Percentiles rank a stretch among this genome's conserved stretches.
Conservation (phyloP, 2,797 vertebrate species). For the Myoxocephalus aenaeus region DNA sequence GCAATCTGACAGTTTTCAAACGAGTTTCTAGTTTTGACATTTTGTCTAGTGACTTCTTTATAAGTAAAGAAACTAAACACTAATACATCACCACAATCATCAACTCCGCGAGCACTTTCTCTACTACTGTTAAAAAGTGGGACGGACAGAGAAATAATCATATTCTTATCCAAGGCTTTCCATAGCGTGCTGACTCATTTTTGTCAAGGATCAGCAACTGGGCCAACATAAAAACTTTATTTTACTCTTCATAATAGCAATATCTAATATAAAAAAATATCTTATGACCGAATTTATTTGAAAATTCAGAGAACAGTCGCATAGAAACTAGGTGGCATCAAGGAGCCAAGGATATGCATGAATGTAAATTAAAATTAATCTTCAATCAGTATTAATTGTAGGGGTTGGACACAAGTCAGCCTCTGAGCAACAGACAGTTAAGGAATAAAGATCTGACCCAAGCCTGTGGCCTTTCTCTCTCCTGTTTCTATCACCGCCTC, state of each 20-base stretch:
- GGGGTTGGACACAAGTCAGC: slow-evolving; percentile 43
- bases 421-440: slow-evolving; percentile 33
- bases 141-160: not conserved
- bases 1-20: slow-evolving; percentile 9
- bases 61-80: not conserved
- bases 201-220: not conserved
- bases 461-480: slow-evolving; percentile 53
- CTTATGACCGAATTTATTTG: not conserved
- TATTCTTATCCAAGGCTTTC: not conserved
- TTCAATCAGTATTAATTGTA: slow-evolving; percentile 20
- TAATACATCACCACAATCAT: not conserved
- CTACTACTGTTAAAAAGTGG: not conserved
- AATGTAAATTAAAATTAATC: slow-evolving; percentile 25
- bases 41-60: not conserved
- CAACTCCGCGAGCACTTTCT: not conserved
- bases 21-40: not conserved
- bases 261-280: not conserved
- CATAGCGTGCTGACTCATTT: not conserved
- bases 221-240: not conserved
- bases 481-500: slow-evolving; percentile 41
- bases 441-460: slow-evolving; percentile 41
- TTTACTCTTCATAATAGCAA: not conserved
- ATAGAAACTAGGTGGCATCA: slow-evolving; percentile 12
- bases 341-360: slow-evolving; percentile 12
- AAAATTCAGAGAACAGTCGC: slow-evolving; percentile 14